Base-by-base conservation (phyloP, 2,113 vertebrate genomes). In the Archilochus colubris region DNA sequence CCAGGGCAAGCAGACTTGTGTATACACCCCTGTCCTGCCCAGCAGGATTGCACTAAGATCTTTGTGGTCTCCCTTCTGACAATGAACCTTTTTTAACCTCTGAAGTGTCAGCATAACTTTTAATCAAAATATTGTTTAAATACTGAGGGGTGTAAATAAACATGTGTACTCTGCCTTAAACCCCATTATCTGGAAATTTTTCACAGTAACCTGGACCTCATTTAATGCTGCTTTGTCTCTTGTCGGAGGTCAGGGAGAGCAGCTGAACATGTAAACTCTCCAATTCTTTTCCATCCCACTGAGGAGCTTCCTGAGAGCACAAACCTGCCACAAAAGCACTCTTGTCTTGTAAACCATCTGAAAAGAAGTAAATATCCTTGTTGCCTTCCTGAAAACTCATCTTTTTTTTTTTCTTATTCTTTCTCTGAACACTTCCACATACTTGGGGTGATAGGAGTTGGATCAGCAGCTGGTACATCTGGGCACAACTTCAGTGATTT, bases 201-300 rank as follows among this genome's bases (percentile, higher is more conserved):
- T 54, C 31, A 51, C 31, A 14, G 59, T 69, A 74, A 14, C 15
- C 31, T 25, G 12, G 43, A 57, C 31, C 28, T 91, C 55, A 54
- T 94, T 88, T 93, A n/a, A 30, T 70, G 75, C 59, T 89, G 55
- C 10, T 84, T 95, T 79, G 85, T 15, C 12, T 61, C 16, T 14
- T 82, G 8, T 44, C 67, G 64, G 66, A 75, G 21, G 62, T 81
- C 84, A 82, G 66, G 82, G 31, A 75, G 23, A 94, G 54, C 6
- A 77, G 44, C 6, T 50, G 33, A 88, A n/a, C 51, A 57, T 61
- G 54, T 68, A 68, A 92, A 62, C 48, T 78, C 28, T 21, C 17
- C 23, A 46, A 0, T 3, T 55, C 46, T 81, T 84, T 82, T 68
- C 10, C 6, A n/a, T 25, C 16, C 31, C 3, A 3, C 43, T 67